A percentile compares a stretch with the other conserved stretches of the same genome.
Evolutionary conservation across 2,113 vertebrate genomes (phyloP).

Genomic region (Lathamus discolor): DNA sequence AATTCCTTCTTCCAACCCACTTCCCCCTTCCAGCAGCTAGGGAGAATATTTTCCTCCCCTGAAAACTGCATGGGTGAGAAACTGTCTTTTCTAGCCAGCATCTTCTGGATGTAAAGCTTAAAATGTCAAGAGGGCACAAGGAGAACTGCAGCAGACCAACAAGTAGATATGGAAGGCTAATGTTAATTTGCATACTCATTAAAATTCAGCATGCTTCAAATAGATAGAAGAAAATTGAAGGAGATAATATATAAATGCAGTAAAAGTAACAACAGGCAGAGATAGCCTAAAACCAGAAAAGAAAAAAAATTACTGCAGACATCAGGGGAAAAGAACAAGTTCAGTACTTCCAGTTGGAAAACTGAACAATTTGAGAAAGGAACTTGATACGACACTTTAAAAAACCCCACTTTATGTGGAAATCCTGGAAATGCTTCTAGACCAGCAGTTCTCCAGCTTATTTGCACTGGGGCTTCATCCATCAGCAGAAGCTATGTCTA

Average conservation of each 20-base stretch:
- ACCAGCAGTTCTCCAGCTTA: neutral
- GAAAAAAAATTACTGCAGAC: neutral
- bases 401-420: neutral
- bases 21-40: neutral
- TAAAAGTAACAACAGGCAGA: slow-evolving; percentile 5
- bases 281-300: neutral
- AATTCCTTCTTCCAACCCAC: neutral
- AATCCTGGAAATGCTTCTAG: neutral
- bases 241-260: neutral
- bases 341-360: neutral
- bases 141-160: slow-evolving; percentile 4
- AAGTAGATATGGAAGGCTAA: slow-evolving; percentile 4
- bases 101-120: slow-evolving; percentile 41
- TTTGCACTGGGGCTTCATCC: neutral
- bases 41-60: neutral
- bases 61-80: neutral
- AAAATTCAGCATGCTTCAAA: slow-evolving; percentile 48
- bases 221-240: slow-evolving; percentile 29
- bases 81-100: slow-evolving; percentile 4
- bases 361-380: neutral
- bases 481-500: neutral
- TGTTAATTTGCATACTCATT: slow-evolving; percentile 36
- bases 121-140: slow-evolving; percentile 14
- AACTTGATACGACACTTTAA: neutral
- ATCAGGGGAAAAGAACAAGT: neutral